A percentile compares a stretch with the other conserved stretches of the same genome.
Evolutionary conservation across 2,113 vertebrate species (phyloP).

Genomic region (Bufo bufo): DNA sequence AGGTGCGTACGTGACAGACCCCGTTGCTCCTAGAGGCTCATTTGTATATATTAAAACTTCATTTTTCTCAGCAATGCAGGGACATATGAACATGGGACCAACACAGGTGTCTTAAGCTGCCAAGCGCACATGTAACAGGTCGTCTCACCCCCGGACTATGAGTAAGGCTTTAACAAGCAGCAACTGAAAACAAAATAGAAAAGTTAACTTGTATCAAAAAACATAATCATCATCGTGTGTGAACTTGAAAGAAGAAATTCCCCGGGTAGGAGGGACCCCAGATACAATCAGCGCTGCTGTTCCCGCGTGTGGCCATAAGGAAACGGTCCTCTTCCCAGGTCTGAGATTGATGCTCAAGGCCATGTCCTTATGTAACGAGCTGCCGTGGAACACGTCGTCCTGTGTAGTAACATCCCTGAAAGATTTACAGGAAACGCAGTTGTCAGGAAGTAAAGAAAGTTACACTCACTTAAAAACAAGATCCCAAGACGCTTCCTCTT

Average conservation of each 20-base stretch:
- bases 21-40: no score
- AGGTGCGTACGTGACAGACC: no score
- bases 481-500: background rate
- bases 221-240: background rate
- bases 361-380: background rate
- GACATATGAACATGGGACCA: no score
- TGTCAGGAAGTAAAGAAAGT: constrained; percentile 29
- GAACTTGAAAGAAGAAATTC: background rate
- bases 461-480: background rate
- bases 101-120: no score
- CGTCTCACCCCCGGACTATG: no score
- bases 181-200: background rate
- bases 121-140: no score
- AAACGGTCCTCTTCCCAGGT: background rate
- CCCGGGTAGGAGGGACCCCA: background rate
- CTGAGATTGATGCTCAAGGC: no score
- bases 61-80: no score
- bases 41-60: no score
- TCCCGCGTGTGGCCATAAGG: no score
- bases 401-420: background rate
- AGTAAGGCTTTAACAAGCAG: background rate
- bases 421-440: constrained; percentile 7
- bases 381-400: background rate
- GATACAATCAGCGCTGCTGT: background rate
- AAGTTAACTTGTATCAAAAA: background rate